These are phyloP conservation scores for Acrocyrtus sp. DNA, from an alignment of 2,888 invertebrate genomes.

Conservation along the genomic window DNA sequence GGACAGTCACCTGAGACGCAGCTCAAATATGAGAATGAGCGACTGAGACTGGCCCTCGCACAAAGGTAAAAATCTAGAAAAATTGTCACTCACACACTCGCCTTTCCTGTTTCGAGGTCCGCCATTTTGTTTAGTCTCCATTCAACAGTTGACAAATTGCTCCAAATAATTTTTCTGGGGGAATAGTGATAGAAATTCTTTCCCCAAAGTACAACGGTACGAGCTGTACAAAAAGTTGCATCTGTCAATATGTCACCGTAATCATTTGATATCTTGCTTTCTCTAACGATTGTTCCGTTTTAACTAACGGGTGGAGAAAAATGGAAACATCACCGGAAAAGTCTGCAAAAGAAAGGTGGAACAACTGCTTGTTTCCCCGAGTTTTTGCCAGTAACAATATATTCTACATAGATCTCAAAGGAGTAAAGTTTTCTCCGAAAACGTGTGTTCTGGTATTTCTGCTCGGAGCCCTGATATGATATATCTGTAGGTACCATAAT, in stretches of 20 bases:
- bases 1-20: conserved; percentile 77
- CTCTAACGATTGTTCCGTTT: conserved; percentile 8
- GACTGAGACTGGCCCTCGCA: conserved; percentile 92
- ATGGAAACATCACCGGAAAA: not conserved
- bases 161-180: not conserved
- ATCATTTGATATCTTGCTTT: conserved; percentile 20
- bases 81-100: not conserved
- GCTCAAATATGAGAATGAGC: conserved; percentile 96
- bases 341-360: not conserved
- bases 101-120: not conserved
- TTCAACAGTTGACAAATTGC: conserved; percentile 9
- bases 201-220: not conserved
- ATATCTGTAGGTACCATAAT: no score
- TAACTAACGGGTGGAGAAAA: no score
- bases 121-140: no score
- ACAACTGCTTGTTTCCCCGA: not conserved
- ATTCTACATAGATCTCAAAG: no score
- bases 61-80: conserved; percentile 78
- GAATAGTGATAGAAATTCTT: conserved; percentile 4
- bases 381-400: no score
- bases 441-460: no score
- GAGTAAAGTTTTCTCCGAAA: no score
- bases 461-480: no score
- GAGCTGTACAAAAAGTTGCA: not conserved
- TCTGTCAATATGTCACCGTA: not conserved